Evolutionary conservation across 2,888 invertebrate species (phyloP).

Genomic region (Lypha dubia): DNA sequence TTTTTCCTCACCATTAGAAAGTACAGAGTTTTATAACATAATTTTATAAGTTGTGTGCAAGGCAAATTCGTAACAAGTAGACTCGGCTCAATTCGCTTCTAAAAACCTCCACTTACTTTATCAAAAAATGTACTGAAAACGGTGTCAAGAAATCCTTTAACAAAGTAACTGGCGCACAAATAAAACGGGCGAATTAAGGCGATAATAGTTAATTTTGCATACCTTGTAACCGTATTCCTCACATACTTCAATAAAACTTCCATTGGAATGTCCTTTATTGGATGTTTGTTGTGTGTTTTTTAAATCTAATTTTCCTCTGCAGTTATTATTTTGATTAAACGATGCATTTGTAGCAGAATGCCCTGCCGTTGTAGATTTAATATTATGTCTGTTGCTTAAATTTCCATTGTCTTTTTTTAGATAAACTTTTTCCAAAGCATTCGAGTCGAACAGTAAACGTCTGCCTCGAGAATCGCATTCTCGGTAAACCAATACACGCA

Average conservation of each 20-base stretch:
- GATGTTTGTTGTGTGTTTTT: conserved; percentile 47
- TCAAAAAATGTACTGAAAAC: too few species aligned
- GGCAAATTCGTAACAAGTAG: too few species aligned
- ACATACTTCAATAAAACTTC: conserved; percentile 86
- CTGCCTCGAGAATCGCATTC: conserved; percentile 93
- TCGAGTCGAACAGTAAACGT: conserved; percentile 92
- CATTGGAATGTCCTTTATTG: conserved; percentile 79
- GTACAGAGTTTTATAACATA: too few species aligned
- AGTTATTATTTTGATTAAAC: conserved; percentile 52
- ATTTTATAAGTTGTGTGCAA: too few species aligned
- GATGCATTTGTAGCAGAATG: conserved; percentile 48
- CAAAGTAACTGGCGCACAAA: too few species aligned
- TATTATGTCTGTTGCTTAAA: conserved; percentile 32
- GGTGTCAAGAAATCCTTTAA: too few species aligned
- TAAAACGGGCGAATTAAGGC: too few species aligned
- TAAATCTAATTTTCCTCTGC: conserved; percentile 49
- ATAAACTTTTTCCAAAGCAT: conserved; percentile 86
- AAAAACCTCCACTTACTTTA: too few species aligned
- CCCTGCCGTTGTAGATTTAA: conserved; percentile 70
- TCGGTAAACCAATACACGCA: conserved; percentile 91
- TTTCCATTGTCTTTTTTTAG: conserved; percentile 78
- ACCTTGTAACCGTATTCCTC: conserved; percentile 88
- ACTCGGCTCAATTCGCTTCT: too few species aligned
- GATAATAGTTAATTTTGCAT: conserved; percentile 76
- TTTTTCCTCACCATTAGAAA: too few species aligned